A percentile compares a stretch with the other conserved stretches of the same genome.
These are phyloP conservation scores for Pogona vitticeps DNA, from an alignment of 2,113 vertebrate species.

Conservation along the genomic window DNA sequence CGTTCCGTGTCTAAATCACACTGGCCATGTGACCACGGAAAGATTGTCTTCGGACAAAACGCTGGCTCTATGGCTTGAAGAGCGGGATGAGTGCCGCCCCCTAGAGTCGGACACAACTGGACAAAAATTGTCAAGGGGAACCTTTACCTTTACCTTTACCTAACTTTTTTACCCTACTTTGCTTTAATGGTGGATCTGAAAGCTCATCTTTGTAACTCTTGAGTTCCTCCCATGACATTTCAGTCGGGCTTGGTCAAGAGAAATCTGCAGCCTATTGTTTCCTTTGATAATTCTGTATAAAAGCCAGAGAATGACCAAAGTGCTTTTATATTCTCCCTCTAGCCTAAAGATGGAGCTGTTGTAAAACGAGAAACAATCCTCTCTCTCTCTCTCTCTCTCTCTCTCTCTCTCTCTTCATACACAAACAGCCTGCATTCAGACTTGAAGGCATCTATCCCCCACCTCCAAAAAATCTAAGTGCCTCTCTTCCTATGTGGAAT, in stretches of 20 bases:
- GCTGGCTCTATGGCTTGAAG: no score
- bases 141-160: no score
- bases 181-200: neutral
- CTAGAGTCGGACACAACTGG: no score
- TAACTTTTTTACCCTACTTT: no score
- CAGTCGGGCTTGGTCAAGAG: neutral
- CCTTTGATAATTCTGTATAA: conserved; percentile 14
- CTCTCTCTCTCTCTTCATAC: accelerated
- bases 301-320: conserved; percentile 33
- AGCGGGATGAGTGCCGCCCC: no score
- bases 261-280: neutral
- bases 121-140: no score
- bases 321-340: conserved; percentile 29
- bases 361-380: conserved; percentile 65
- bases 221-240: neutral
- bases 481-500: conserved; percentile 67
- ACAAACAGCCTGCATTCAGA: conserved; percentile 48
- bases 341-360: conserved; percentile 82
- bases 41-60: no score
- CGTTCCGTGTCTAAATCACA: no score
- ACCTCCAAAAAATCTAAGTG: conserved; percentile 59
- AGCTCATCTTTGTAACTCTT: neutral
- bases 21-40: no score
- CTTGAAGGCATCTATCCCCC: conserved; percentile 56
- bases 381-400: accelerated